A percentile compares a stretch with the other conserved stretches of the same genome.
These are phyloP conservation scores for Tipula helvola DNA, from an alignment of 2,888 invertebrate species.

Conservation along the genomic window DNA sequence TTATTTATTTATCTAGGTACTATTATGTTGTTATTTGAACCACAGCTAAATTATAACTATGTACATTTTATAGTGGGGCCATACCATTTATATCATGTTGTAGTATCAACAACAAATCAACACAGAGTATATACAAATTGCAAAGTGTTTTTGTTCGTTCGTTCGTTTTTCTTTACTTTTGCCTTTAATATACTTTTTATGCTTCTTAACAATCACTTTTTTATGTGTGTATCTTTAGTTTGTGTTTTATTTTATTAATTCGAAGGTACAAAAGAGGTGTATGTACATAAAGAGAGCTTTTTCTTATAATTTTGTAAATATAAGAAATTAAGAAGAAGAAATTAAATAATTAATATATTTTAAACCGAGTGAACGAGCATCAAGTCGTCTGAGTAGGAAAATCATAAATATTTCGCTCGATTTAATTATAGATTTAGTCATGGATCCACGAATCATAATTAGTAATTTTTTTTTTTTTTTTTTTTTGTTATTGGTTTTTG, in stretches of 20 bases:
- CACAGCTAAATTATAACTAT: not conserved
- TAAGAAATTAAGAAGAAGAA: not conserved
- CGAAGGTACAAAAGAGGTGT: not conserved
- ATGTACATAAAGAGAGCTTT: not conserved
- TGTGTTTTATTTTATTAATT: not conserved
- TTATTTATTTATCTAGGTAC: not conserved
- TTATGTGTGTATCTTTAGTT: not conserved
- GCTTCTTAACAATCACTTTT: constrained; percentile 1
- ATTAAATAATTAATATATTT: not conserved
- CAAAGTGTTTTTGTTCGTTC: not conserved
- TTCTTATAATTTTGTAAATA: not conserved
- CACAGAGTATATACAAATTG: not conserved
- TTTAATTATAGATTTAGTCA: not conserved
- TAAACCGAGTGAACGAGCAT: not conserved
- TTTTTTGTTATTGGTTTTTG: not conserved
- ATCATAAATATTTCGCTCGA: not conserved
- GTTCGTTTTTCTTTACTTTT: not conserved
- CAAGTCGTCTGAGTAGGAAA: not conserved
- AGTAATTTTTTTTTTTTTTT: not conserved
- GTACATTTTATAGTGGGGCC: not conserved
- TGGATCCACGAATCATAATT: not conserved
- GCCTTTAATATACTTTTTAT: not conserved
- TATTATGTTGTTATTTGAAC: not conserved
- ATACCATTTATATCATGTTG: constrained; percentile 6
- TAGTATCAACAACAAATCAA: not conserved